These are phyloP conservation scores for Leptura quadrifasciata DNA, from an alignment of 2,888 invertebrate species.

Conservation along the genomic window DNA sequence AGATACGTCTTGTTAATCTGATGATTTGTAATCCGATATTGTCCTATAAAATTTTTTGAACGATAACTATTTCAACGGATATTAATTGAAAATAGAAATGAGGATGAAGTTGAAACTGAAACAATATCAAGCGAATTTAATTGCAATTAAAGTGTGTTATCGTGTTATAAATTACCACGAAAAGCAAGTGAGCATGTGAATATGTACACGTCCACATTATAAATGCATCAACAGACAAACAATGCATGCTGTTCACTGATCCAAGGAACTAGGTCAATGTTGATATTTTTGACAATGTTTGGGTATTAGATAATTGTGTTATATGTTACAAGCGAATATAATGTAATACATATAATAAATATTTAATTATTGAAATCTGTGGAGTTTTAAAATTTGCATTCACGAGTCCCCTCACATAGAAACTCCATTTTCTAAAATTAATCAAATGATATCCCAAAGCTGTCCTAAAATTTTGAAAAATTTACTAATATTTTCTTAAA, in stretches of 20 bases:
- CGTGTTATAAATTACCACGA: constrained; percentile 12
- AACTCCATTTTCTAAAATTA: no score
- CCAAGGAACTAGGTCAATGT: constrained; percentile 48
- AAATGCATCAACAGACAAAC: constrained; percentile 39
- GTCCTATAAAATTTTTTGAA: not conserved
- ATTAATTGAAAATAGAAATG: not conserved
- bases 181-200: constrained; percentile 18
- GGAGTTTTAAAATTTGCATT: no score
- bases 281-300: constrained; percentile 39
- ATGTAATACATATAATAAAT: not conserved
- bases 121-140: not conserved
- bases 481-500: no score
- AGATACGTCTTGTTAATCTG: no score
- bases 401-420: no score
- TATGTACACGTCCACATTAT: constrained; percentile 30
- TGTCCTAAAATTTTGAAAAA: no score
- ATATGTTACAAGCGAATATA: not conserved
- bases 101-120: not conserved
- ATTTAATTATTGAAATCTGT: not conserved
- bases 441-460: no score
- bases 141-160: constrained; percentile 16
- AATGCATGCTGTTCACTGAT: constrained; percentile 40
- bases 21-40: not conserved
- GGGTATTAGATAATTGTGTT: constrained; percentile 18
- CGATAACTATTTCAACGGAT: not conserved